phyloP scores from a whole-genome alignment of 2,888 invertebrate species.

The Orchesella flavescens region DNA sequence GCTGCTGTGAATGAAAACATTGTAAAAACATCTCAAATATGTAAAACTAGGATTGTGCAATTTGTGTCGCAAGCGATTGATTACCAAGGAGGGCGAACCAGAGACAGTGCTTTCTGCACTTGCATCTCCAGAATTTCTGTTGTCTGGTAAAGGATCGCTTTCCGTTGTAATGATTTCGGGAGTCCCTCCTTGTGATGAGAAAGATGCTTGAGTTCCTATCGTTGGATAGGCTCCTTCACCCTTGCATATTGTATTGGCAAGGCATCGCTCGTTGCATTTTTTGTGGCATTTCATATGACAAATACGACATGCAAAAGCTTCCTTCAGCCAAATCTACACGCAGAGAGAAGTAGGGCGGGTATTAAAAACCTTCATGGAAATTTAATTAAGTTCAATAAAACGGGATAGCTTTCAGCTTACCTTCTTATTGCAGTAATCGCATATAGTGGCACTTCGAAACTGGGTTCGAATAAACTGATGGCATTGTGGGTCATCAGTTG shows the following conservation, averaged over 20 bases:
- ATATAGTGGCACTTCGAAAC: conserved; percentile 90
- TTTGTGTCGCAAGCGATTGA: too few relatives aligned
- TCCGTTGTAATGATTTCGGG: conserved; percentile 71
- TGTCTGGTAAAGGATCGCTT: conserved; percentile 62
- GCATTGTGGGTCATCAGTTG: conserved; percentile 75
- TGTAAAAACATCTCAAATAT: background rate
- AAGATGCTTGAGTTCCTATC: conserved; percentile 43
- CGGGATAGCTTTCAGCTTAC: conserved; percentile 75
- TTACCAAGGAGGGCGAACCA: conserved; percentile 53
- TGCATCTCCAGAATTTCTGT: conserved; percentile 46
- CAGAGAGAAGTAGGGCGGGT: background rate
- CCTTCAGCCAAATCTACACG: conserved; percentile 93
- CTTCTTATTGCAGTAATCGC: conserved; percentile 95
- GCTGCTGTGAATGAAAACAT: conserved; percentile 27
- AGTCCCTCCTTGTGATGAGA: conserved; percentile 34
- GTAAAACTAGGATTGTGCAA: background rate
- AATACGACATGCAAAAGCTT: conserved; percentile 91
- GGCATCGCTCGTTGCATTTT: conserved; percentile 93
- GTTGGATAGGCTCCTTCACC: conserved; percentile 64
- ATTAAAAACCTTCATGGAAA: conserved; percentile 8
- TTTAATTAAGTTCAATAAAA: too few relatives aligned
- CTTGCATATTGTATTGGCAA: conserved; percentile 80
- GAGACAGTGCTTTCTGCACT: conserved; percentile 60
- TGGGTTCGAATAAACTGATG: conserved; percentile 89
- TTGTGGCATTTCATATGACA: conserved; percentile 96